Conservation (phyloP, 2,113 vertebrate species). For the Xiphophorus maculatus region DNA sequence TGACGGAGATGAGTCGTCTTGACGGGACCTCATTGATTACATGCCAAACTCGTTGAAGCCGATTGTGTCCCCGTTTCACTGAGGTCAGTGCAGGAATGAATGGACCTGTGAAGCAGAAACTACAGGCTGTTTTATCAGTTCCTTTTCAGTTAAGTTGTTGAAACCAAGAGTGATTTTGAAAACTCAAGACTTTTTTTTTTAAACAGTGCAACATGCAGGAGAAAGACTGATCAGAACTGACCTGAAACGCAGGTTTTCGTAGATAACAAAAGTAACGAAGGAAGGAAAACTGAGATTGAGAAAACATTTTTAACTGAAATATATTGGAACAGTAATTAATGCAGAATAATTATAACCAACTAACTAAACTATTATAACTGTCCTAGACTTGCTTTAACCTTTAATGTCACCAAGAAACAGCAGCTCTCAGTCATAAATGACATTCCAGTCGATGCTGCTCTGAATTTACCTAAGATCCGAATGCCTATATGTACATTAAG, state of each 20-base stretch:
- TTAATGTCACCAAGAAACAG: neutral
- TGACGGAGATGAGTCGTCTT: slow-evolving; percentile 18
- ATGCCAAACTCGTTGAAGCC: neutral
- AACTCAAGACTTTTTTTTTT: neutral
- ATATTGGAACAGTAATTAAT: no score
- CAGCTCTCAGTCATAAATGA: neutral
- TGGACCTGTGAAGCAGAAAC: neutral
- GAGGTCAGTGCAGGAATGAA: slow-evolving; percentile 1
- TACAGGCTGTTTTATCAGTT: neutral
- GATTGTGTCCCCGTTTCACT: neutral
- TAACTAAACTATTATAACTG: no score
- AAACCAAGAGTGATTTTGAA: neutral
- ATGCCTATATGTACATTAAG: neutral
- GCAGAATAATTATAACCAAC: no score
- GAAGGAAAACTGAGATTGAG: no score
- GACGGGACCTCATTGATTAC: slow-evolving; percentile 23
- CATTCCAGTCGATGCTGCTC: neutral
- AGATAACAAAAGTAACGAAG: no score
- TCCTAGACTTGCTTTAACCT: no score
- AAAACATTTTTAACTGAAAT: no score
- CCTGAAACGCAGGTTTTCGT: no score
- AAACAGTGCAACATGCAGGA: neutral
- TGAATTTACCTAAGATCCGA: neutral
- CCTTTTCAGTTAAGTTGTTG: neutral
- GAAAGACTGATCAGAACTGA: neutral